Conservation (phyloP, 2,113 vertebrate species). For the Psittacara wagleri region DNA sequence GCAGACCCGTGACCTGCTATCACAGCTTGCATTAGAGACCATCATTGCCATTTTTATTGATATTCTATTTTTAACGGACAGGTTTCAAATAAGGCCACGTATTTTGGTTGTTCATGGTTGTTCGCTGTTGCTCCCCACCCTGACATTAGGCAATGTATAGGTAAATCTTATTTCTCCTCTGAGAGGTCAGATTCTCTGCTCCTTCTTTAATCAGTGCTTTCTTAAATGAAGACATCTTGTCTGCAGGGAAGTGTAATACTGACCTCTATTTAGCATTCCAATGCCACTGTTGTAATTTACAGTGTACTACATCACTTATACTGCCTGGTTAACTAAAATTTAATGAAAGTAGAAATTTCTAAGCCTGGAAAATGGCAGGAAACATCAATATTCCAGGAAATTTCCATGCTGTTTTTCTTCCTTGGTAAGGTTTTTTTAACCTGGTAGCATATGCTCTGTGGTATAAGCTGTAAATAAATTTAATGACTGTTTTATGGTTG, state of each 20-base stretch:
- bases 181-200: not conserved
- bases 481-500: not conserved
- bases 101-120: not conserved
- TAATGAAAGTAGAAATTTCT: not conserved
- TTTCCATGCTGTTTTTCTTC: not conserved
- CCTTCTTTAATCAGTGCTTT: not conserved
- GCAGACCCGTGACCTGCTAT: not conserved
- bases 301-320: not conserved
- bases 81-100: accelerated
- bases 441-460: not conserved
- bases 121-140: not conserved
- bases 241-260: not conserved
- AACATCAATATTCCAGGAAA: not conserved
- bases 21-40: not conserved
- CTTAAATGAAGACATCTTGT: not conserved
- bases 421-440: not conserved
- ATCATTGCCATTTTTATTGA: not conserved
- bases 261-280: not conserved
- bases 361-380: not conserved
- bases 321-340: not conserved
- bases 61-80: not conserved
- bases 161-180: not conserved
- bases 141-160: not conserved
- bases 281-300: not conserved
- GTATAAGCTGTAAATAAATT: not conserved